Evolutionary conservation across 2,797 vertebrate genomes (phyloP).

Genomic region (Takifugu ocellatus): DNA sequence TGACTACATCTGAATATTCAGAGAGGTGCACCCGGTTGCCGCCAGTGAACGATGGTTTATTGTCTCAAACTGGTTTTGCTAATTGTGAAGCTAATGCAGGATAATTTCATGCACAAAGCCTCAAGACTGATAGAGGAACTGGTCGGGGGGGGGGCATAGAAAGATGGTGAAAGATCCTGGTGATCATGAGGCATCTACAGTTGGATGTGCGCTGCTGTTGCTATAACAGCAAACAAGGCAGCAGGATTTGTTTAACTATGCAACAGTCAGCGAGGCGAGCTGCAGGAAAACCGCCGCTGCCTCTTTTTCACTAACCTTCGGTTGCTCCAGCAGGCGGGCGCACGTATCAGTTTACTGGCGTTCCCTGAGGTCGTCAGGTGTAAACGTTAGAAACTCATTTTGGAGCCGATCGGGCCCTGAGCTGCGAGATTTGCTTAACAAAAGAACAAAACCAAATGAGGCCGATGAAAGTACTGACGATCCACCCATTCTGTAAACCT

Average conservation of each 20-base stretch:
- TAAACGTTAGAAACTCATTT: background rate
- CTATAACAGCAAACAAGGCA: constrained; percentile 58
- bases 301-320: background rate
- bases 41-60: constrained; percentile 41
- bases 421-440: constrained; percentile 5
- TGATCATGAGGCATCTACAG: constrained; percentile 22
- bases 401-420: background rate
- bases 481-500: constrained; percentile 16
- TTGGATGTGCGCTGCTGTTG: constrained; percentile 37
- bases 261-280: constrained; percentile 35
- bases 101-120: constrained; percentile 31
- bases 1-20: constrained; percentile 25
- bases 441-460: background rate
- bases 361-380: constrained; percentile 11
- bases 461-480: background rate
- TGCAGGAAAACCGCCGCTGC: constrained; percentile 5
- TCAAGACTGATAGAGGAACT: constrained; percentile 16
- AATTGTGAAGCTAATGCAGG: constrained; percentile 20
- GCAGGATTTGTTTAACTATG: constrained; percentile 48
- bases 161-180: constrained; percentile 13
- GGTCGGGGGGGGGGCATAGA: background rate
- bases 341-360: constrained; percentile 15
- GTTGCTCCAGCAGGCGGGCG: constrained; percentile 12
- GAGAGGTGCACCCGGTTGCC: constrained; percentile 14
- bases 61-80: constrained; percentile 53